A percentile compares a stretch with the other conserved stretches of the same genome.
These are phyloP conservation scores for Dasyurus viverrinus DNA, from an alignment of 2,113 vertebrate species.

Conservation along the genomic window DNA sequence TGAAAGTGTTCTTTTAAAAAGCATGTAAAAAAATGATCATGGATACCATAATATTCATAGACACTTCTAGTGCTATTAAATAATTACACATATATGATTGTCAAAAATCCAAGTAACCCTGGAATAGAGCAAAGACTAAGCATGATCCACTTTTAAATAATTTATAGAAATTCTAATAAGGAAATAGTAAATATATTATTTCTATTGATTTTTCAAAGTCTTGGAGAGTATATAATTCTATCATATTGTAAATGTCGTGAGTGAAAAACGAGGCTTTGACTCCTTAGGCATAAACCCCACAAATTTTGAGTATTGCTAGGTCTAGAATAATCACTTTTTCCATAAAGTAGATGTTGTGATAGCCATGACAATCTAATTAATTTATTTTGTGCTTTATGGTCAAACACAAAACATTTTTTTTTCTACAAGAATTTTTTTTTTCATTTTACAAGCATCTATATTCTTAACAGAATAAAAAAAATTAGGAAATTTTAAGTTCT, in stretches of 20 bases:
- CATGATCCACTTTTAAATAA: background rate
- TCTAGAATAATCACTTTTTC: background rate
- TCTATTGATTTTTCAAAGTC: background rate
- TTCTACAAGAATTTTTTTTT: background rate
- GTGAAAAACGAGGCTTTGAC: slow-evolving; percentile 7
- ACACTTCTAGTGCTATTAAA: background rate
- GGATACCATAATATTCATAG: background rate
- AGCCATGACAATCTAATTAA: background rate
- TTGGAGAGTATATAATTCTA: background rate
- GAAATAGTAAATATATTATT: background rate
- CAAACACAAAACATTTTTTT: background rate
- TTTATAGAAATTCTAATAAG: background rate
- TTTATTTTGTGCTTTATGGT: background rate
- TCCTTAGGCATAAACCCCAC: background rate
- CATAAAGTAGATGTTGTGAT: background rate
- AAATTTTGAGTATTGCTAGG: background rate
- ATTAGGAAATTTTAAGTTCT: background rate
- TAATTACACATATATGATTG: background rate
- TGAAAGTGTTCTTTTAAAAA: background rate
- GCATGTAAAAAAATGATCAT: background rate
- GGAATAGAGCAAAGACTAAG: background rate
- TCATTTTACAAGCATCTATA: background rate
- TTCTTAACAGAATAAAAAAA: background rate
- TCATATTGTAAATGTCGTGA: background rate
- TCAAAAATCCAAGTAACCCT: background rate